Conservation (phyloP, 2,888 invertebrate species). For the Lasius platythorax region DNA sequence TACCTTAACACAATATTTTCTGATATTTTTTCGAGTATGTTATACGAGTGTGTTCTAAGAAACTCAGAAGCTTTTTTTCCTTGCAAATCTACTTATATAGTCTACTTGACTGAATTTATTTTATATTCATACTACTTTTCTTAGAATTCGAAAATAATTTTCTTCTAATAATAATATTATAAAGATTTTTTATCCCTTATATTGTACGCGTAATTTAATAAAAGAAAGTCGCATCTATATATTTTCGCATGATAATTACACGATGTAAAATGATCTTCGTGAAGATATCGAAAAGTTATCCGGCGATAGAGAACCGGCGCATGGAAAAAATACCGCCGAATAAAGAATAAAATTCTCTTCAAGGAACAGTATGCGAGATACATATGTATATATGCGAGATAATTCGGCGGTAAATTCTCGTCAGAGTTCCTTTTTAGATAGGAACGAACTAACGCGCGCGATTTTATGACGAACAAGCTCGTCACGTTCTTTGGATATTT, state of each 20-base stretch:
- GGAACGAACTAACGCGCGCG: constrained; percentile 7
- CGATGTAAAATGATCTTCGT: background rate
- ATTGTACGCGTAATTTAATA: background rate
- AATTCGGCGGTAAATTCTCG: constrained; percentile 31
- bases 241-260: background rate
- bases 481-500: constrained; percentile 16
- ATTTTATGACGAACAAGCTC: constrained; percentile 31
- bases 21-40: background rate
- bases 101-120: background rate
- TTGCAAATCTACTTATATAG: background rate
- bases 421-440: background rate
- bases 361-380: background rate
- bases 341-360: constrained; percentile 27
- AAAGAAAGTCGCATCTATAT: background rate
- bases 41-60: background rate
- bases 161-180: background rate
- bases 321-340: constrained; percentile 7
- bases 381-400: background rate
- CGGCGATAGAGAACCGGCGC: background rate
- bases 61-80: background rate
- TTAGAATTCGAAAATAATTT: background rate
- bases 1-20: background rate
- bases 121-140: background rate
- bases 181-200: background rate
- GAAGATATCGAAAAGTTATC: background rate